Conservation (phyloP, 2,888 invertebrate species). For the Argyresthia albistria region DNA sequence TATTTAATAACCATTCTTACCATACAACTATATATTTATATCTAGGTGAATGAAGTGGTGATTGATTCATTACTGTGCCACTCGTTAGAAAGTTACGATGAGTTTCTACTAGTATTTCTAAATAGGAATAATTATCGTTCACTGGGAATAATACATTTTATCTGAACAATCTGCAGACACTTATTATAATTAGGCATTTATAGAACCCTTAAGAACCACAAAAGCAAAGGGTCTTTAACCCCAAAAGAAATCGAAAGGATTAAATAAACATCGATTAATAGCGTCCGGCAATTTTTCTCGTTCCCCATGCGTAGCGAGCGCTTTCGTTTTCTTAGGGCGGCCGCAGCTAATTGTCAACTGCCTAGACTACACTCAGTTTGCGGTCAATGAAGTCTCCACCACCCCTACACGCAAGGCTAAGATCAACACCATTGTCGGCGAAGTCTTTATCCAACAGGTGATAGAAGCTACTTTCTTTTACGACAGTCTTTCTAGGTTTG, state of each 20-base stretch:
- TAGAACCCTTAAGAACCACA: no score
- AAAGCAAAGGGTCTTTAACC: neutral
- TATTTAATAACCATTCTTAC: no score
- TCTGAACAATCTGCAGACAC: no score
- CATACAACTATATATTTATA: no score
- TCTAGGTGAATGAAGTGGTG: no score
- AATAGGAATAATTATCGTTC: no score
- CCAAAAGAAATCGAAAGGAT: neutral
- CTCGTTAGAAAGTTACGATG: no score
- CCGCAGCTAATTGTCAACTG: neutral
- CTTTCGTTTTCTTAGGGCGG: conserved; percentile 65
- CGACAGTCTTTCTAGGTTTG: neutral
- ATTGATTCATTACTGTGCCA: no score
- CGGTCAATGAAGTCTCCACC: neutral
- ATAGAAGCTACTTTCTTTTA: no score
- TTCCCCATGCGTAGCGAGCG: conserved; percentile 28
- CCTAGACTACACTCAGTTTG: neutral
- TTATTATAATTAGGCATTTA: no score
- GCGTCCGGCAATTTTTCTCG: conserved; percentile 33
- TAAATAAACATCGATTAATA: neutral
- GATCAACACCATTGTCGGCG: neutral
- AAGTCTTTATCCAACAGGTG: neutral
- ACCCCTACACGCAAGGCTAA: conserved; percentile 5
- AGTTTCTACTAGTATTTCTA: no score
- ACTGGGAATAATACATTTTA: no score